Conservation (phyloP, 1,140 invertebrate genomes). For the Kradibia gibbosae region DNA sequence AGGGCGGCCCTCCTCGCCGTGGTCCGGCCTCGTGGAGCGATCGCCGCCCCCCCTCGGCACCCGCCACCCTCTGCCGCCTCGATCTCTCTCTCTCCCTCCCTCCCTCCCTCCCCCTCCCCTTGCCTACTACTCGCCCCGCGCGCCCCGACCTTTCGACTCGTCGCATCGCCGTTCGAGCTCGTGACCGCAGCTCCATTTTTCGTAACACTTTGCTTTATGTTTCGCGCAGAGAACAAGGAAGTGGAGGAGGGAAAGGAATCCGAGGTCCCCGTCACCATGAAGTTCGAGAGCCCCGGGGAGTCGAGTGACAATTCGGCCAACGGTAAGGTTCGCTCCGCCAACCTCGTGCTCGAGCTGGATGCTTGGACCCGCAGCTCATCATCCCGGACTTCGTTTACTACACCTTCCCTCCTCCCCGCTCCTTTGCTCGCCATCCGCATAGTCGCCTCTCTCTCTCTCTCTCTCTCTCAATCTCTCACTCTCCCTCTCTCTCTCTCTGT, state of each 20-base stretch:
- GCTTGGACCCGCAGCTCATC: no score
- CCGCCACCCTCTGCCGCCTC: no score
- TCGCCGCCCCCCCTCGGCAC: no score
- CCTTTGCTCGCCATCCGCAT: not conserved
- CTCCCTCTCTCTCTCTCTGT: not conserved
- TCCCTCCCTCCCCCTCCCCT: no score
- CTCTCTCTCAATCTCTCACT: not conserved
- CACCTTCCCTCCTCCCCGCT: not conserved
- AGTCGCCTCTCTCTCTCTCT: not conserved
- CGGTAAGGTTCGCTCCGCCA: slow-evolving; percentile 52
- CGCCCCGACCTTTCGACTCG: no score
- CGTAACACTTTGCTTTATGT: slow-evolving; percentile 49
- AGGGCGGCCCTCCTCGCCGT: no score
- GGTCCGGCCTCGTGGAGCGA: no score
- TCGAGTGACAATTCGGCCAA: slow-evolving; percentile 61
- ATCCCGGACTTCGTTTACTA: no score
- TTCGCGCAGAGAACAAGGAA: slow-evolving; percentile 60
- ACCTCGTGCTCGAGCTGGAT: no score
- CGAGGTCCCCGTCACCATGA: slow-evolving; percentile 60
- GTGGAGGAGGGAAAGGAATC: slow-evolving; percentile 56
- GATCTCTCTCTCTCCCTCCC: no score
- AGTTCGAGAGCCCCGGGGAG: slow-evolving; percentile 64
- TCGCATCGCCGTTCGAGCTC: not conserved
- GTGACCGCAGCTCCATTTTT: no score
- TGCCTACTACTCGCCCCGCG: no score